Conservation (phyloP, 2,797 vertebrate species). For the Craterocephalus amniculus region DNA sequence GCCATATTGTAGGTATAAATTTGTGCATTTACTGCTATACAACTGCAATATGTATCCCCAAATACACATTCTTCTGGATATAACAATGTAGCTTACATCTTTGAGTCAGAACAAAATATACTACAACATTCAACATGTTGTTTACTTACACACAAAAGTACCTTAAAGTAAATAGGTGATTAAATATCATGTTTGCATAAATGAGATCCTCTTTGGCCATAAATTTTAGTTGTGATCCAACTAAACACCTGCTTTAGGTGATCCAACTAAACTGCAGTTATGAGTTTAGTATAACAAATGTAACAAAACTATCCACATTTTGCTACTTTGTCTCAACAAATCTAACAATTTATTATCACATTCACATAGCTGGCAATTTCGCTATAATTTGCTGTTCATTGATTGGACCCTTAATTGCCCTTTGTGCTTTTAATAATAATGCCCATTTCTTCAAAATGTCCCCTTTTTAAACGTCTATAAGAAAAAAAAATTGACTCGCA, state of each 20-base stretch:
- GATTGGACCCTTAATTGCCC: not conserved
- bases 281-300: too few species aligned
- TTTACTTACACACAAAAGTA: not conserved
- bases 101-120: not conserved
- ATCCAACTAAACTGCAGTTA: too few species aligned
- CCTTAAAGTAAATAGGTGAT: not conserved
- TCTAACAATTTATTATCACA: not conserved
- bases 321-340: not conserved
- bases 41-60: not conserved
- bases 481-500: not conserved
- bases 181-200: not conserved
- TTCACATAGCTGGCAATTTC: too few species aligned
- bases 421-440: not conserved
- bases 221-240: conserved; percentile 4
- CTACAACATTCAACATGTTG: too few species aligned
- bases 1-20: conserved; percentile 5
- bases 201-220: conserved; percentile 4
- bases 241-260: too few species aligned
- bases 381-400: not conserved
- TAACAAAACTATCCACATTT: too few species aligned
- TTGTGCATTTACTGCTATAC: not conserved
- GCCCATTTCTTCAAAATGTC: not conserved
- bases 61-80: not conserved
- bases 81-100: not conserved
- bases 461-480: not conserved